These are phyloP conservation scores for Oreocharis arfaki DNA, from an alignment of 2,113 vertebrate species.

Conservation along the genomic window DNA sequence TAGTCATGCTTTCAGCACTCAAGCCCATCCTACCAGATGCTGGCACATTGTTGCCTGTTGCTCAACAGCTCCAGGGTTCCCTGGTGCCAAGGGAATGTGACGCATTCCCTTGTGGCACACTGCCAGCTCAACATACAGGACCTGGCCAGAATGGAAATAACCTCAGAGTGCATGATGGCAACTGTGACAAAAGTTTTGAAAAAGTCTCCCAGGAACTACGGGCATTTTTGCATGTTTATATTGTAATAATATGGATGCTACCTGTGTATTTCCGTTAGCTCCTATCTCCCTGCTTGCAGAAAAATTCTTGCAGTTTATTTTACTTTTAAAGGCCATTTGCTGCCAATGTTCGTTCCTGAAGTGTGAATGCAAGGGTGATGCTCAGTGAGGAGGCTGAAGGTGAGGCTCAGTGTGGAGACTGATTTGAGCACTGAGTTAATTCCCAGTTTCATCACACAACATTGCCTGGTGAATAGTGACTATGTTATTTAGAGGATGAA, in stretches of 20 bases:
- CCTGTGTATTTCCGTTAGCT: not conserved
- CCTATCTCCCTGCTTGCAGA: not conserved
- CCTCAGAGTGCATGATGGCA: not conserved
- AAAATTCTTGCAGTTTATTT: not conserved
- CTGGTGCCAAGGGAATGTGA: not conserved
- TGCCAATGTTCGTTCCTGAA: not conserved
- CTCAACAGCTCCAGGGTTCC: not conserved
- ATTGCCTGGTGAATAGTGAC: not conserved
- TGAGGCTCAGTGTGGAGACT: not conserved
- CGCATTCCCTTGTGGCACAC: not conserved
- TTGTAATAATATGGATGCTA: not conserved
- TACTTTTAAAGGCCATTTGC: not conserved
- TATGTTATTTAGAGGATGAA: not conserved
- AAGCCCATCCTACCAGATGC: not conserved
- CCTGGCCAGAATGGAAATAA: not conserved
- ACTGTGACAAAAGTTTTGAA: not conserved
- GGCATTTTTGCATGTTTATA: not conserved
- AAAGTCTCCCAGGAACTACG: not conserved
- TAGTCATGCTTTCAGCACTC: not conserved
- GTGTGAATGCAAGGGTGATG: not conserved
- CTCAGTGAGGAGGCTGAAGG: not conserved
- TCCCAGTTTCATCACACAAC: not conserved
- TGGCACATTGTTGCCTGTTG: not conserved
- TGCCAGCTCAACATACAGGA: not conserved
- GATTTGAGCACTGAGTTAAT: not conserved